Evolutionary conservation across 1,140 invertebrate species (phyloP).

Genomic region (Colletes latitarsis): DNA sequence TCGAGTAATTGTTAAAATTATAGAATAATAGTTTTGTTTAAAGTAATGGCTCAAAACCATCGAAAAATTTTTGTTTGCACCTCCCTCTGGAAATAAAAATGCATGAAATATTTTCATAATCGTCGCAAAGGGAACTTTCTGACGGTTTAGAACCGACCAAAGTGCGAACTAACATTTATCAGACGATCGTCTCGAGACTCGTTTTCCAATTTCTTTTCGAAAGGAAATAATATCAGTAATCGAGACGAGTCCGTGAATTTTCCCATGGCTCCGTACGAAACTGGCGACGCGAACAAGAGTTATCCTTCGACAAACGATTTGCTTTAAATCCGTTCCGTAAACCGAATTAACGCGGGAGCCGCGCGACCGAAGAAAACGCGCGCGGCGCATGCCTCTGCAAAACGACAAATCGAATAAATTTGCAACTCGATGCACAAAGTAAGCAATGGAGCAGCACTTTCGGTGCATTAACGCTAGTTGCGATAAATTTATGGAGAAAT

Average conservation of each 20-base stretch:
- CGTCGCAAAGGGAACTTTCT: no score
- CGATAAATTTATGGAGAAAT: slow-evolving; percentile 42
- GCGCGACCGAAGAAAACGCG: slow-evolving; percentile 4
- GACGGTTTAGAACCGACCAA: no score
- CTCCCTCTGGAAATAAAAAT: no score
- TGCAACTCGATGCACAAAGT: slow-evolving; percentile 3
- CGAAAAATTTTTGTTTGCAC: no score
- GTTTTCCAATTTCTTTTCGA: not conserved
- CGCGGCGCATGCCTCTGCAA: not conserved
- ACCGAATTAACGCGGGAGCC: slow-evolving; percentile 21
- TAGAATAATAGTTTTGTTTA: no score
- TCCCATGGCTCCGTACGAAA: not conserved
- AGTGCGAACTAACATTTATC: no score
- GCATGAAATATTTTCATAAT: no score
- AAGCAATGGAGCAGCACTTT: slow-evolving; percentile 26
- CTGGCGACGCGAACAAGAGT: slow-evolving; percentile 3
- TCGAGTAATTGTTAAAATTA: no score
- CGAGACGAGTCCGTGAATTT: not conserved
- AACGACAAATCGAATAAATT: slow-evolving; percentile 40
- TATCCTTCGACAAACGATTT: slow-evolving; percentile 9
- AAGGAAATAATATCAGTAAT: not conserved
- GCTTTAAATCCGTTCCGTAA: slow-evolving; percentile 24
- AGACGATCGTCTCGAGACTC: not conserved
- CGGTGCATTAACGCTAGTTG: slow-evolving; percentile 36
- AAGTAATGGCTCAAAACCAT: no score